Evolutionary conservation across 2,113 vertebrate species (phyloP), one percentile per base, ranked within the genome.

Genomic region (Holacanthus passer): DNA sequence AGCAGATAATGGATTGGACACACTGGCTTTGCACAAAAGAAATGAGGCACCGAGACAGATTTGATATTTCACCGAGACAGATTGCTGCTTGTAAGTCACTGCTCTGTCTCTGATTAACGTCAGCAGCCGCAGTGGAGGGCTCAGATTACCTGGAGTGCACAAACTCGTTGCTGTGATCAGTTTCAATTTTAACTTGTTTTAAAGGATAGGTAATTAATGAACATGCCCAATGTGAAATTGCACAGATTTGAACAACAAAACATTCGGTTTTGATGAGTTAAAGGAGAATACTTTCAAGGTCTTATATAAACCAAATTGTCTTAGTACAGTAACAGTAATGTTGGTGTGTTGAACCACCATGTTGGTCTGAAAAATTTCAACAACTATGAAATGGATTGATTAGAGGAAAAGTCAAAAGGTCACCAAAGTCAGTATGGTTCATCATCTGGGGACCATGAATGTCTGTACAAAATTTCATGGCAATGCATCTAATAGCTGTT

Each of bases 1-100:
- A 35, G 32, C 32, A 29, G 22, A 76, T 81, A 84, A 87, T 82
- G 24, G 52, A 79, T 85, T 83, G 22, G 32, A 85, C 37, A 64
- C 24, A 39, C 13, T 67, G 63, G 41, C 22, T 74, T 81, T 39
- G 63, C 73, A 29, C 12, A 65, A 56, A 79, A 82, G 11, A 65
- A 71, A 53, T 62, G 45, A 77, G 50, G 55, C 35, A 50, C 24
- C 5, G 13, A 52, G 56, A 47, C 35, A 72, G 75, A 79, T 78
- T 60, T 3, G 1, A 75, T 62, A 68, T 85, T 85, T 41, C 37
- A 47, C 5, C 16, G 43, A 62, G 48, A 79, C 22, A 73, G 35
- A 70, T 4, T 68, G 50, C 29, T 45, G 9, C 11, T 19, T 50
- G 3, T 62, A 48, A 55, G 9, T 74, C 76, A 62, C 22, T 3